Conservation (phyloP, 2,888 invertebrate genomes). For the Synanthedon myopaeformis region DNA sequence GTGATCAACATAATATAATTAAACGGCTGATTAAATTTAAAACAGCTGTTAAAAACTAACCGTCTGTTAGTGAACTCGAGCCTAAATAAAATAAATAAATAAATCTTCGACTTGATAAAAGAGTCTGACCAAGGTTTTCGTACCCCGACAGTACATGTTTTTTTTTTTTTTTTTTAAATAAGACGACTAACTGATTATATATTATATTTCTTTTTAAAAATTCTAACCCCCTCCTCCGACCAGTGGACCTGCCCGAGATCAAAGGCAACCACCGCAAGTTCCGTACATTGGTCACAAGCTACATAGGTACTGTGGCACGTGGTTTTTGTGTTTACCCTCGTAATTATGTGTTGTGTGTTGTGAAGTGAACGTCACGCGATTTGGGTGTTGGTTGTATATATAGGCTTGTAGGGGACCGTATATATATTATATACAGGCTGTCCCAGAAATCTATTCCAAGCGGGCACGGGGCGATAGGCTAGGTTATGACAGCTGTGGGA, state of each 20-base stretch:
- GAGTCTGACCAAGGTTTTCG: too few relatives aligned
- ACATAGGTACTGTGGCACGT: conserved; percentile 85
- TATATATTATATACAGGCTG: too few relatives aligned
- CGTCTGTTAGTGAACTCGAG: too few relatives aligned
- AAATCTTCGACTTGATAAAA: too few relatives aligned
- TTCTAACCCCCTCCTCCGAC: conserved; percentile 14
- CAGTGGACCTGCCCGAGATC: conserved; percentile 98
- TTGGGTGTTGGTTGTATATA: conserved; percentile 11
- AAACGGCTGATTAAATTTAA: too few relatives aligned
- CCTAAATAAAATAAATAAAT: too few relatives aligned
- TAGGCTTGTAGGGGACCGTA: too few relatives aligned
- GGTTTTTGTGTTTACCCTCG: background rate
- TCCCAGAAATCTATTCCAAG: too few relatives aligned
- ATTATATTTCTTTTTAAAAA: conserved; percentile 1
- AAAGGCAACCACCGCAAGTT: conserved; percentile 99
- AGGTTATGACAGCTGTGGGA: too few relatives aligned
- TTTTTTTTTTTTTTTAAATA: conserved; percentile 7
- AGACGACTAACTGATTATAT: conserved; percentile 3
- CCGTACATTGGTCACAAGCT: conserved; percentile 99
- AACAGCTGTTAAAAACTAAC: too few relatives aligned
- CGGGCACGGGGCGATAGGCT: too few relatives aligned
- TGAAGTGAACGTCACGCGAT: conserved; percentile 1
- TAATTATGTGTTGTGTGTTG: conserved; percentile 11
- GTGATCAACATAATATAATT: too few relatives aligned
- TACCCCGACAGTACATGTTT: background rate